phyloP scores from a whole-genome alignment of 2,888 invertebrate genomes.

The Ommatoiulus sabulosus region DNA sequence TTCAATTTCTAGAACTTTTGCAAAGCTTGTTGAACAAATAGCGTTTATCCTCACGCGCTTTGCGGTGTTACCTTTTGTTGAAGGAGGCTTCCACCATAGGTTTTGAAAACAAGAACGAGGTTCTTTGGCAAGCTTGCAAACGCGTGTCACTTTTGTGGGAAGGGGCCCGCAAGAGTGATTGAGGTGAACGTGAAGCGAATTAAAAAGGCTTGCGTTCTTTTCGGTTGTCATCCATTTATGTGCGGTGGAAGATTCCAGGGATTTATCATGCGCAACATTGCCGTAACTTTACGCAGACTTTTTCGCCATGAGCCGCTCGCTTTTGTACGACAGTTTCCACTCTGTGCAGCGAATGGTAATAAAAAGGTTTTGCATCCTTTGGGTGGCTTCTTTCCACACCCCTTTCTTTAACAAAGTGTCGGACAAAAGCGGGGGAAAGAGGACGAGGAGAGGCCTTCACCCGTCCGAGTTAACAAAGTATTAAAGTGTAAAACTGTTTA shows the following conservation, averaged over 20 bases:
- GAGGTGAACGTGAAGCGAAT: too few species aligned
- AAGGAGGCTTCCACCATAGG: too few species aligned
- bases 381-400: not conserved
- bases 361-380: not conserved
- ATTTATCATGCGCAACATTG: not conserved
- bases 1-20: too few species aligned
- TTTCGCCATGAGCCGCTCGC: not conserved
- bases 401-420: not conserved
- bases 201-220: not conserved
- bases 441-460: not conserved
- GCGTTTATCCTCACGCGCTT: too few species aligned
- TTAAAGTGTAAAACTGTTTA: conserved; percentile 26
- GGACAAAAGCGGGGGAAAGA: not conserved
- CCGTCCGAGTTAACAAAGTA: not conserved
- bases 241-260: not conserved
- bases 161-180: not conserved
- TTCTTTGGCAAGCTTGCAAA: too few species aligned
- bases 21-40: too few species aligned
- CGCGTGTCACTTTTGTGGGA: not conserved
- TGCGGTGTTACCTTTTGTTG: too few species aligned
- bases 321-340: not conserved
- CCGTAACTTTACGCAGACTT: not conserved
- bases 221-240: not conserved
- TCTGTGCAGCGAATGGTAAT: not conserved
- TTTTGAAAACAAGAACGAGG: too few species aligned